A percentile compares a stretch with the other conserved stretches of the same genome.
phyloP scores from a whole-genome alignment of 1,140 invertebrate species.

The Eufriesea mexicana region DNA sequence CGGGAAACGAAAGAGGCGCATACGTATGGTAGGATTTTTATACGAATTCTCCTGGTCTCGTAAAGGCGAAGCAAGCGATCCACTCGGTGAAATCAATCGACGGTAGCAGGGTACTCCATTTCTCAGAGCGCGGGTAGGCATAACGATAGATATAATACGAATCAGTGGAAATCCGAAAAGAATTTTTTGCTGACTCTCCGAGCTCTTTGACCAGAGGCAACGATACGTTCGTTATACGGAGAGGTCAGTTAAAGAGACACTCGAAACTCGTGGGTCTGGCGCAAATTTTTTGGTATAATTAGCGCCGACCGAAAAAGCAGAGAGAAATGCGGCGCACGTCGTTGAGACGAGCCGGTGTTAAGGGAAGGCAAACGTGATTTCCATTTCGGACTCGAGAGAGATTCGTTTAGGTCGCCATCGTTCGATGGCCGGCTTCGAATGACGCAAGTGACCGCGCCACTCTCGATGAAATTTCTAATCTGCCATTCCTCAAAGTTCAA shows the following conservation, averaged over 20 bases:
- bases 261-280: slow-evolving; percentile 31
- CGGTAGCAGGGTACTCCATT: neutral
- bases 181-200: slow-evolving; percentile 11
- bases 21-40: neutral
- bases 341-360: slow-evolving; percentile 38
- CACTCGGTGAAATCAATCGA: neutral
- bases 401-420: neutral
- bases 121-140: neutral
- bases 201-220: slow-evolving; percentile 30
- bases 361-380: slow-evolving; percentile 58
- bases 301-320: slow-evolving; percentile 49
- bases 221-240: slow-evolving; percentile 46
- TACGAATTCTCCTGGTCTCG: neutral
- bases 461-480: neutral
- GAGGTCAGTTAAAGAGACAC: slow-evolving; percentile 42
- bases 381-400: slow-evolving; percentile 23
- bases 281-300: slow-evolving; percentile 65
- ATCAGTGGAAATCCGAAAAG: slow-evolving; percentile 1
- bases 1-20: neutral
- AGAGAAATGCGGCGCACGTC: slow-evolving; percentile 56
- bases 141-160: neutral
- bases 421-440: neutral
- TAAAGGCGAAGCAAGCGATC: too few species aligned
- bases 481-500: neutral
- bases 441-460: too few species aligned